A percentile compares a stretch with the other conserved stretches of the same genome.
These are phyloP conservation scores for Danaus chrysippus DNA, from an alignment of 2,888 invertebrate species.

Conservation along the genomic window DNA sequence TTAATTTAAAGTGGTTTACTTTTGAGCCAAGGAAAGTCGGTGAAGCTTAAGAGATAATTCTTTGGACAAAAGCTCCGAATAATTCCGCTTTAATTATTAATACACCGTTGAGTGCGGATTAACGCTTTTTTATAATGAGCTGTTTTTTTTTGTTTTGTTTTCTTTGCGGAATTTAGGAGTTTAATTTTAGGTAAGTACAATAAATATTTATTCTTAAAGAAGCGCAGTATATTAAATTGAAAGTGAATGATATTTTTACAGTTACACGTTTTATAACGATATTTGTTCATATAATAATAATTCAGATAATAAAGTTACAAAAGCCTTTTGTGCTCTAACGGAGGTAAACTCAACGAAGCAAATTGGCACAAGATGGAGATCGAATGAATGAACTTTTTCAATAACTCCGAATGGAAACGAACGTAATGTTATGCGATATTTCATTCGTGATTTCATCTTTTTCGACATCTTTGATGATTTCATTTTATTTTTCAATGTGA, in stretches of 20 bases:
- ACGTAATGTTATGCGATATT: conserved; percentile 38
- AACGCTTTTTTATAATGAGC: conserved; percentile 32
- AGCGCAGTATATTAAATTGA: too few relatives aligned
- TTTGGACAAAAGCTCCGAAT: conserved; percentile 53
- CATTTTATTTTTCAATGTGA: conserved; percentile 16
- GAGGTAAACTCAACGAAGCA: conserved; percentile 24
- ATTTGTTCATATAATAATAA: neutral
- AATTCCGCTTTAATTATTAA: conserved; percentile 68
- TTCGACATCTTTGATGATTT: conserved; percentile 34
- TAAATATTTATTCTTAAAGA: too few relatives aligned
- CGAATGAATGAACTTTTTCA: conserved; percentile 58
- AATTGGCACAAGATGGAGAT: conserved; percentile 26
- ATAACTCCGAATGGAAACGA: conserved; percentile 52
- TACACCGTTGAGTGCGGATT: conserved; percentile 58
- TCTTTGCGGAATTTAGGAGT: too few relatives aligned
- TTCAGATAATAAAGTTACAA: neutral
- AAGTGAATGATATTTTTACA: too few relatives aligned
- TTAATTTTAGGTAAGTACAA: too few relatives aligned
- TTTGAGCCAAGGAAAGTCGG: conserved; percentile 12
- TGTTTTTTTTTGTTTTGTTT: too few relatives aligned
- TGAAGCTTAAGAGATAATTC: conserved; percentile 50
- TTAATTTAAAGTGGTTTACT: conserved; percentile 8
- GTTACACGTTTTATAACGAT: too few relatives aligned
- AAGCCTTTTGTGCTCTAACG: conserved; percentile 9
- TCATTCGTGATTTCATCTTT: conserved; percentile 22